These are phyloP conservation scores for Dolichotis patagonum DNA, from an alignment of 2,113 vertebrate species.

Conservation along the genomic window DNA sequence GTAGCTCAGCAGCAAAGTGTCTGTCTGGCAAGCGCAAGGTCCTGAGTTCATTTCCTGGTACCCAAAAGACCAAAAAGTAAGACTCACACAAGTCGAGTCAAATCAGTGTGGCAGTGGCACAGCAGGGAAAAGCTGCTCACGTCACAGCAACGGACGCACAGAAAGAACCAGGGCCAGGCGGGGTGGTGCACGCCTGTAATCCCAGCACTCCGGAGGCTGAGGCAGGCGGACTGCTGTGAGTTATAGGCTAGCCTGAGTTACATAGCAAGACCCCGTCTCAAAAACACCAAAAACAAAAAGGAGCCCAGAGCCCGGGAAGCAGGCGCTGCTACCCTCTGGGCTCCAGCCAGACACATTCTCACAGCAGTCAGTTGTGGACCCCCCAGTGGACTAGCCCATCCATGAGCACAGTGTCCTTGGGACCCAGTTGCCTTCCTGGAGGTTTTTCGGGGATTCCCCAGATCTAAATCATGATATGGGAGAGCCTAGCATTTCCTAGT, in stretches of 20 bases:
- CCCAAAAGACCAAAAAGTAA: neutral
- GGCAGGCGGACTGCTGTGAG: too few species aligned
- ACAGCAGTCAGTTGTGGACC: neutral
- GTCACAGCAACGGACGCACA: neutral
- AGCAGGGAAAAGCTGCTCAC: neutral
- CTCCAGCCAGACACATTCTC: neutral
- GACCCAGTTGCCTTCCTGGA: neutral
- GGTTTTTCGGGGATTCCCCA: too few species aligned
- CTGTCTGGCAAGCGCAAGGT: too few species aligned
- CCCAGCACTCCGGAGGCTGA: neutral
- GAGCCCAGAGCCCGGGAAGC: too few species aligned
- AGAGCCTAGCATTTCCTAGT: neutral
- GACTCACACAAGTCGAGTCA: neutral
- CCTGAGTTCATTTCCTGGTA: too few species aligned
- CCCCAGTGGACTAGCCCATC: neutral
- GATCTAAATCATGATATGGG: neutral
- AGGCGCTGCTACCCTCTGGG: neutral
- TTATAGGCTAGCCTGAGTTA: neutral
- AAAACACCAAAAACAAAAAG: neutral
- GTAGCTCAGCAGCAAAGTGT: too few species aligned
- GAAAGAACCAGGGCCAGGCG: neutral
- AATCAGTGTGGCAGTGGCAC: neutral
- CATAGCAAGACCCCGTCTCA: too few species aligned
- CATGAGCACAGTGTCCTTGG: too few species aligned
- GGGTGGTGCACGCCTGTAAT: neutral